A percentile compares a stretch with the other conserved stretches of the same genome.
Conservation (phyloP, 2,113 vertebrate species). For the Malaclemys terrapin region DNA sequence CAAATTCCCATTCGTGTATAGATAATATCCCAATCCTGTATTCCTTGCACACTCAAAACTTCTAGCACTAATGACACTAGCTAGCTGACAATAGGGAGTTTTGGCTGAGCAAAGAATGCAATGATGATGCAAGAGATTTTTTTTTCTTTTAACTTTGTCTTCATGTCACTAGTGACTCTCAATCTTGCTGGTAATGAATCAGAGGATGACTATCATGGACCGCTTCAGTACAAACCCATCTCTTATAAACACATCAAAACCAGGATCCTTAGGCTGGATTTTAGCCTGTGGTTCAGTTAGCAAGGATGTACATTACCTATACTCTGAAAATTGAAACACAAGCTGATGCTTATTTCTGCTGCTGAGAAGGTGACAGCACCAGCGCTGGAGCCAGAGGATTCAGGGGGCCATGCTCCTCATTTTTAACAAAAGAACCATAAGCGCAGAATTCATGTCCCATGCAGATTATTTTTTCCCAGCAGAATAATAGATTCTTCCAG, state of each 20-base stretch:
- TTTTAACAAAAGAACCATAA: neutral
- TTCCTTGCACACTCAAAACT: neutral
- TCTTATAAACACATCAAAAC: slow-evolving; percentile 58
- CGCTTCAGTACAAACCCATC: slow-evolving; percentile 16
- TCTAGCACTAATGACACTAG: neutral
- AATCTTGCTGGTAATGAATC: slow-evolving; percentile 28
- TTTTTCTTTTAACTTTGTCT: neutral
- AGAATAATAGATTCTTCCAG: neutral
- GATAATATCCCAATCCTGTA: neutral
- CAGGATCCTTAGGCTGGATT: slow-evolving; percentile 48
- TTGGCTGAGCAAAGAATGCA: fast-evolving
- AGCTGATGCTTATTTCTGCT: slow-evolving; percentile 42
- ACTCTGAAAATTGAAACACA: slow-evolving; percentile 50
- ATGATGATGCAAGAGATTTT: neutral
- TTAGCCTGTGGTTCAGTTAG: slow-evolving; percentile 41
- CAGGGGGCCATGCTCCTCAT: neutral
- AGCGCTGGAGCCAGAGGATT: too few species aligned
- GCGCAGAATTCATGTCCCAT: neutral
- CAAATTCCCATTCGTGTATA: neutral
- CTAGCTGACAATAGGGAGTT: neutral
- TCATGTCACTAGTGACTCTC: neutral
- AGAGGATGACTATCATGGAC: neutral
- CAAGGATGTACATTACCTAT: slow-evolving; percentile 42
- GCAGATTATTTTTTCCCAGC: neutral
- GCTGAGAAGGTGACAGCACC: slow-evolving; percentile 30